phyloP scores from a whole-genome alignment of 2,113 vertebrate species.

The Epinephelus fuscoguttatus region DNA sequence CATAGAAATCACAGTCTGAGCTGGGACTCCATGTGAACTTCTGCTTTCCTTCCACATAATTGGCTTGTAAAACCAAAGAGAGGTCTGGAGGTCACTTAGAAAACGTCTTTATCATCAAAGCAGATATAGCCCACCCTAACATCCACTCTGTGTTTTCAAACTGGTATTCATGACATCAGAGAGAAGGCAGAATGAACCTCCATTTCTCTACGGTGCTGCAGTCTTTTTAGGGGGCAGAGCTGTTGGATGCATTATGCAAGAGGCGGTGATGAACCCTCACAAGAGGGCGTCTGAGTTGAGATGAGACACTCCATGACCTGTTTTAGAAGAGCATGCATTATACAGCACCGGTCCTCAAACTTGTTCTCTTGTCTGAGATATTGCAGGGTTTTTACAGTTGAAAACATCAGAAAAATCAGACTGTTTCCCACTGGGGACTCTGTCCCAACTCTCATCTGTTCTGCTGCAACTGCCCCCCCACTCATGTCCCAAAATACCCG shows the following conservation, averaged over 20 bases:
- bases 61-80: conserved; percentile 34
- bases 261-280: conserved; percentile 51
- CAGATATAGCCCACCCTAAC: neutral
- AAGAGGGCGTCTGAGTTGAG: conserved; percentile 22
- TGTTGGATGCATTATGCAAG: conserved; percentile 56
- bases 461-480: conserved; percentile 6
- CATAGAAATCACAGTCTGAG: conserved; percentile 10
- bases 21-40: conserved; percentile 9
- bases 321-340: conserved; percentile 47
- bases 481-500: conserved; percentile 41
- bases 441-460: conserved; percentile 11
- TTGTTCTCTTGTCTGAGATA: conserved; percentile 2
- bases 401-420: conserved; percentile 23
- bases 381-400: conserved; percentile 28
- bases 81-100: conserved; percentile 36
- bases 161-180: conserved; percentile 19
- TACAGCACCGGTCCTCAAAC: conserved; percentile 18
- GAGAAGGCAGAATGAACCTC: conserved; percentile 7
- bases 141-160: neutral
- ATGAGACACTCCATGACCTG: conserved; percentile 38
- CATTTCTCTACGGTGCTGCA: conserved; percentile 12
- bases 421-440: conserved; percentile 13
- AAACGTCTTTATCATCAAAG: conserved; percentile 14
- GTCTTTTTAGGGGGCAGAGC: conserved; percentile 15
- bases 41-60: conserved; percentile 40